These are phyloP conservation scores for Charadrius vociferus DNA, from an alignment of 2,113 vertebrate species.

Conservation along the genomic window DNA sequence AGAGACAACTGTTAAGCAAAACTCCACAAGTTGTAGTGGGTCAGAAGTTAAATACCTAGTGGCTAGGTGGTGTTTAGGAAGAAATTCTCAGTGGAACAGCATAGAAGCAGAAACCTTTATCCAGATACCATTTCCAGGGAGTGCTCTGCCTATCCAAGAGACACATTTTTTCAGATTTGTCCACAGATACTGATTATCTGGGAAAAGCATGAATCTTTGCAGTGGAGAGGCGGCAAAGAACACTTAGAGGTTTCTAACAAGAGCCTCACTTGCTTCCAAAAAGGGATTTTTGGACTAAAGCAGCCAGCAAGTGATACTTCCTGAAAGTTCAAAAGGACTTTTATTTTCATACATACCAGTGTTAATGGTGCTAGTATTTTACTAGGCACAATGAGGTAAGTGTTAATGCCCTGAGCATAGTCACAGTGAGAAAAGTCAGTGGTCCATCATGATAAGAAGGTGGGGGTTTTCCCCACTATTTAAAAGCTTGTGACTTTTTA, in stretches of 20 bases:
- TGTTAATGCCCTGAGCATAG: neutral
- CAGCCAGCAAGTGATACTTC: neutral
- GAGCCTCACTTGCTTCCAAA: neutral
- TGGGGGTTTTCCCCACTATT: neutral
- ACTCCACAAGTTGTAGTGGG: neutral
- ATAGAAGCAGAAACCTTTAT: neutral
- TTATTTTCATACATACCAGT: neutral
- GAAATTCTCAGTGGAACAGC: neutral
- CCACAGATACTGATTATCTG: neutral
- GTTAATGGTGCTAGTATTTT: neutral
- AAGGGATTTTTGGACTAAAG: neutral
- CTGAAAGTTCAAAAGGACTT: neutral
- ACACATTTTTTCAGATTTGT: neutral
- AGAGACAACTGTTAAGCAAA: neutral
- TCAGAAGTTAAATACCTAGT: neutral
- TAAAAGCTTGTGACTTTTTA: neutral
- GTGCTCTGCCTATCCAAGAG: neutral
- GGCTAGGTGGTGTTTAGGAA: neutral
- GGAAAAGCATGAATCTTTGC: neutral
- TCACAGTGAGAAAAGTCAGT: neutral
- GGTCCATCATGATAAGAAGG: neutral
- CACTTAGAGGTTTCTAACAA: rapidly evolving
- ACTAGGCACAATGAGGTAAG: neutral
- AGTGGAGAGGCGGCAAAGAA: neutral
- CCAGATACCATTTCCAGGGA: neutral